Evolutionary conservation across 2,797 vertebrate genomes (phyloP), one percentile per base, ranked within the genome.

Genomic region (Philypnodon macrostomus): DNA sequence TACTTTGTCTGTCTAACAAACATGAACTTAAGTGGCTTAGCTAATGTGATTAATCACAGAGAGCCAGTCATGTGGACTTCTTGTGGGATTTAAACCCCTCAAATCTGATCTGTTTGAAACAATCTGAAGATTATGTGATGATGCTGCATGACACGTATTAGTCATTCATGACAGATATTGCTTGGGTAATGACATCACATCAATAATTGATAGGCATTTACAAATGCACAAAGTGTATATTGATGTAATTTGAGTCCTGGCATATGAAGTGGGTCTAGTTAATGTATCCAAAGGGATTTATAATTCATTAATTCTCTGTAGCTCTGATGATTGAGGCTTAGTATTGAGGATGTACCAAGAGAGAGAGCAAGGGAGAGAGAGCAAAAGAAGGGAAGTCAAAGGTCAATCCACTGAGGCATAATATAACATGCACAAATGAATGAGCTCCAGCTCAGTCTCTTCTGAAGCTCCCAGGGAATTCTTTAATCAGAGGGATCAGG

Each of bases 401-500:
- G 80, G 77, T 84, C 79, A 84, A 67, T 81, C 78, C 75, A 81
- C 72, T 55, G 67, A 79, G 75, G 73, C 54, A 46, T 74, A 74
- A 75, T 79, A 58, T 67, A 77, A 76, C 73, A 79, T 66, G 66
- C 46, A 50, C 60, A 81, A 73, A 80, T 79, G 75, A 81, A 80
- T 51, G 50, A 61, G 58, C 73, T 40, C 55, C 42, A 33, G 29
- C 50, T 16, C 23, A n/a, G 32, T 26, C 39, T 11, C 49, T 52
- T 52, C 47, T 49, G 40, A 58, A 36, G 58, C 75, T 65, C 47
- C 40, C 23, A 67, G 71, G 64, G 66, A 84, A 75, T 77, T 76
- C 70, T 83, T 80, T 87, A 81, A 87, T 85, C 81, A 77, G 63
- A 38, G 54, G 73, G 75, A 83, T 85, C 81, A 83, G 67, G 66